These are phyloP conservation scores for Brachypodius melanocephalos DNA, from an alignment of 2,113 vertebrate genomes.

Conservation along the genomic window DNA sequence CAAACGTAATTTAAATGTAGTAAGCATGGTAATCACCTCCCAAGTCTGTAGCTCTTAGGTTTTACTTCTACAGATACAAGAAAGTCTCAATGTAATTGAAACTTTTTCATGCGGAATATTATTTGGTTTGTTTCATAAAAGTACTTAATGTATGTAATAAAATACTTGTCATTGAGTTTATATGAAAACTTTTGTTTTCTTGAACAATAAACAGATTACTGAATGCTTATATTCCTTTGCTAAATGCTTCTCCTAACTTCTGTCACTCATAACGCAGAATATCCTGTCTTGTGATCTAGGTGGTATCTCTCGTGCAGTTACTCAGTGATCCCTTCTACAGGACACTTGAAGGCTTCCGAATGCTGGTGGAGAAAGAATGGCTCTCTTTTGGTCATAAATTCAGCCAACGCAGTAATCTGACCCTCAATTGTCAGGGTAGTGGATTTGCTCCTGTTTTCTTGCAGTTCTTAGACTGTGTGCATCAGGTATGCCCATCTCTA, in stretches of 20 bases:
- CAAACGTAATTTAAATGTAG: background rate
- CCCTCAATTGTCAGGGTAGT: constrained; percentile 89
- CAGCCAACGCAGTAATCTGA: constrained; percentile 90
- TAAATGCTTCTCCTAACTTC: background rate
- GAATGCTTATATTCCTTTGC: background rate
- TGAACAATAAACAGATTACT: background rate
- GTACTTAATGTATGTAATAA: background rate
- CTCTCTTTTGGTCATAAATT: constrained; percentile 97
- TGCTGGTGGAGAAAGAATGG: constrained; percentile 97
- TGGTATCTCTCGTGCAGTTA: constrained; percentile 91
- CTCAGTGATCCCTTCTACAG: constrained; percentile 96
- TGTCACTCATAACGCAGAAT: background rate
- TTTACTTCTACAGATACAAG: background rate
- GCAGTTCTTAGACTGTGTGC: constrained; percentile 95
- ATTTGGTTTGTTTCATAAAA: background rate
- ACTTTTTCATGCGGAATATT: background rate
- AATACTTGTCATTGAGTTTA: background rate
- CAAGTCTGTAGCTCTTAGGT: background rate
- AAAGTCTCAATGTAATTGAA: background rate
- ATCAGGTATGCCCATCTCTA: constrained; percentile 82
- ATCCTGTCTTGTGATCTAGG: constrained; percentile 71
- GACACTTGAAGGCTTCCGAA: constrained; percentile 93
- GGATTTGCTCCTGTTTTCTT: constrained; percentile 93
- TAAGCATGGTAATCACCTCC: background rate
- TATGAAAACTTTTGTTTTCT: background rate